Evolutionary conservation across 1,140 invertebrate genomes (phyloP), one percentile per base, ranked within the genome.

Genomic region (Platyscapa corneri): DNA sequence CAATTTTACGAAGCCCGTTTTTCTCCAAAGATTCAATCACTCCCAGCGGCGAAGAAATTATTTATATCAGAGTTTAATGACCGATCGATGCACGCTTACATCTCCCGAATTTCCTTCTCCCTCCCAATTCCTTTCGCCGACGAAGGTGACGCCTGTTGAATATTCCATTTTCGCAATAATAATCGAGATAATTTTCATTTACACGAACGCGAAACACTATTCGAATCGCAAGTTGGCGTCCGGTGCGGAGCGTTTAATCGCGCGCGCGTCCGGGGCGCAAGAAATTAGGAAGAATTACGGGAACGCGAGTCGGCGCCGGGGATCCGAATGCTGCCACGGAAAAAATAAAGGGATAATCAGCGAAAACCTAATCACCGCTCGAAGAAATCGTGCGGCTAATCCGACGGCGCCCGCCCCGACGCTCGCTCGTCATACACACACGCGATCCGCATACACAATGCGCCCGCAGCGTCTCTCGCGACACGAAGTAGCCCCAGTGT

Each of bases 401-500:
- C 84, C 76, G 34, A 2, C 42, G 72, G 27, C 10, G 49, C 27
- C 34, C 56, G n/a, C n/a, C 46, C 70, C 74, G 76, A 83, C 65
- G 81, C 12, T 27, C 30, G 30, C 81, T 74, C 60, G 81, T 86
- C 75, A 83, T 82, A 37, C 75, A 27, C 49, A 42, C 65, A 81
- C 86, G 82, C 49, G 86, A 30, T 70, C 78, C 76, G 86, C 86
- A 86, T 86, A 84, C 70, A 53, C 77, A 84, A 86, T 86, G 67
- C 23, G 42, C 81, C 81, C 82, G 82, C 67, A 81, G 72, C 53
- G 27, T 60, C 56, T 60, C 56, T 27, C 46, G 75, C 46, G 42
- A 53, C 70, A 42, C 37, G 18, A 39, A 37, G 30, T 23, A 82
- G 39, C 79, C 75, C 90, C 89, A 89, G 91, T 90, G 90, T 90